phyloP scores from a whole-genome alignment of 1,140 invertebrate species.

The Drosophila rufa region DNA sequence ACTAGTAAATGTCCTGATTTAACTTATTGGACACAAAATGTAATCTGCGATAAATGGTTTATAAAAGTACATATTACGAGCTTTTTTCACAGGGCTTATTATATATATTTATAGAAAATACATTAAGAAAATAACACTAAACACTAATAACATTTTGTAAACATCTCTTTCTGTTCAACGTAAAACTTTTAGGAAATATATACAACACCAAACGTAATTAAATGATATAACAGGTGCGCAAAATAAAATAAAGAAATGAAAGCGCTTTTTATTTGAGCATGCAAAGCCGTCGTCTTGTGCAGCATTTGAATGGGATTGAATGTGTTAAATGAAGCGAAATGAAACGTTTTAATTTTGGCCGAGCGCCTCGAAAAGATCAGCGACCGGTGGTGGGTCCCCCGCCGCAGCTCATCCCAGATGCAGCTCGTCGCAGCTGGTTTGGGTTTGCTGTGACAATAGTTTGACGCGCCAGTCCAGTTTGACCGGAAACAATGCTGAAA shows the following conservation, averaged over 20 bases:
- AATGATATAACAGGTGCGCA: not conserved
- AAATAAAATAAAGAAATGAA: constrained; percentile 10
- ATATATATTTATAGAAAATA: too few species aligned
- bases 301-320: not conserved
- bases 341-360: constrained; percentile 6
- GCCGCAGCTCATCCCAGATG: not conserved
- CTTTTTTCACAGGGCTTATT: too few species aligned
- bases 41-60: not conserved
- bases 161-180: not conserved
- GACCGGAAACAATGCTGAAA: constrained; percentile 49
- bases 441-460: constrained; percentile 38
- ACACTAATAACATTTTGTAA: not conserved
- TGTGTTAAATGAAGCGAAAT: constrained; percentile 7
- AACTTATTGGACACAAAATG: too few species aligned
- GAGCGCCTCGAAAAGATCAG: constrained; percentile 17
- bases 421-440: constrained; percentile 17
- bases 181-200: constrained; percentile 1
- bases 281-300: constrained; percentile 2
- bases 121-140: not conserved
- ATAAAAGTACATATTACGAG: too few species aligned
- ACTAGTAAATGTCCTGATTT: too few species aligned
- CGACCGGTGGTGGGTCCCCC: constrained; percentile 20
- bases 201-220: not conserved
- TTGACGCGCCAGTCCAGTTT: constrained; percentile 39
- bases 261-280: not conserved